These are phyloP conservation scores for Acromyrmex echinatior DNA, from an alignment of 1,140 invertebrate genomes.

Conservation along the genomic window DNA sequence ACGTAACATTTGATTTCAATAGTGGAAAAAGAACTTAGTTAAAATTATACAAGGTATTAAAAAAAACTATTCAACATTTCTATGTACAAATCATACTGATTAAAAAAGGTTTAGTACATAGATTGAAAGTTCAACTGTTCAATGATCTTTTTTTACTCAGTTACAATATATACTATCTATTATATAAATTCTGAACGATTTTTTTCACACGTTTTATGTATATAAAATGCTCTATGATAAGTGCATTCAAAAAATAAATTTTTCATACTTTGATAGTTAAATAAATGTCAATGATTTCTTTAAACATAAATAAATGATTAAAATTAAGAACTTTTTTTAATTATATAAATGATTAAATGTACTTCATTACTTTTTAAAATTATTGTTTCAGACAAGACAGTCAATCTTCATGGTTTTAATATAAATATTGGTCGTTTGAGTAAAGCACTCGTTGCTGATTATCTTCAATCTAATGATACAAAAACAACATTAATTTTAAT, in stretches of 20 bases:
- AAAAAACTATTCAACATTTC: no score
- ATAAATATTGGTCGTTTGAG: conserved; percentile 73
- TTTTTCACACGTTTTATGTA: no score
- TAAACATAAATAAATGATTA: background rate
- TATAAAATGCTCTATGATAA: no score
- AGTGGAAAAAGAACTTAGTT: background rate
- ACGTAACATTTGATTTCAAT: background rate
- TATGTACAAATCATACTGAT: no score
- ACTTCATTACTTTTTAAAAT: background rate
- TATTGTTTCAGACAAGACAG: conserved; percentile 51
- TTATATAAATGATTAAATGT: background rate
- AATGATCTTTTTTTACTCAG: no score
- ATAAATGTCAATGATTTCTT: conserved; percentile 1
- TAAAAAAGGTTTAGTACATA: no score
- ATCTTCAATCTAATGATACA: conserved; percentile 65
- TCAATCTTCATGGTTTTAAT: conserved; percentile 76
- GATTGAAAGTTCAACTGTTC: no score
- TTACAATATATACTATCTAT: no score
- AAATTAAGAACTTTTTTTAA: background rate
- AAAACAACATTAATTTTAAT: conserved; percentile 81
- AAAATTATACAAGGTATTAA: background rate
- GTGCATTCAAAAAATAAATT: background rate
- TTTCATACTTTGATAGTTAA: background rate
- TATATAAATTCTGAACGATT: no score
- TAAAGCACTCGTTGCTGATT: conserved; percentile 67